A percentile compares a stretch with the other conserved stretches of the same genome.
Conservation (phyloP, 92 coral and sea anemone genomes). For the Actinostola sp. region DNA sequence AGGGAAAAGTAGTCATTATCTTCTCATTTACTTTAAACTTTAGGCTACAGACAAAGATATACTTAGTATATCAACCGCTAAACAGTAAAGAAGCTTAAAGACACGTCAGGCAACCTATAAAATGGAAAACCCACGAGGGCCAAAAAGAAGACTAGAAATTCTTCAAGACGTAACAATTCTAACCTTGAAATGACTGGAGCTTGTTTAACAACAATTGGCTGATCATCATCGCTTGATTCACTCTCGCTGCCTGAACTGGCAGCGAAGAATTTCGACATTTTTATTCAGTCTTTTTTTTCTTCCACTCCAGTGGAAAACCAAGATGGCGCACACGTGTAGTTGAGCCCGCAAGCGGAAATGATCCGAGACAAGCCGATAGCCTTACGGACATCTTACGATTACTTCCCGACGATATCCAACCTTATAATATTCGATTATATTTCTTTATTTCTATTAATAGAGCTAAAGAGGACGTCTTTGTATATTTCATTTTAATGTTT, state of each 20-base stretch:
- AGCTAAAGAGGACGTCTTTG: no score
- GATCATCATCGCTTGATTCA: constrained; percentile 82
- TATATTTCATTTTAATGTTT: no score
- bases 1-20: not conserved
- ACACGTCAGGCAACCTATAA: constrained; percentile 27
- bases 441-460: no score
- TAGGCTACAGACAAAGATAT: not conserved
- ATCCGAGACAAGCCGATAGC: not conserved
- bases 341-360: constrained; percentile 4
- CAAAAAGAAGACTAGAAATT: not conserved
- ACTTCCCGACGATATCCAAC: no score
- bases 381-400: no score
- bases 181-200: constrained; percentile 84
- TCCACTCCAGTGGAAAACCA: constrained; percentile 45
- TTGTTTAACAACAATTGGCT: constrained; percentile 75
- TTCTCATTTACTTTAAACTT: not conserved
- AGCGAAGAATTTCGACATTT: constrained; percentile 91
- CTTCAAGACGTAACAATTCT: not conserved
- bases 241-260: constrained; percentile 95
- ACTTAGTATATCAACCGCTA: no score
- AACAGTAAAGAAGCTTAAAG: not conserved
- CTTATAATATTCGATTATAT: no score
- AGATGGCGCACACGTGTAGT: constrained; percentile 90
- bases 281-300: constrained; percentile 11
- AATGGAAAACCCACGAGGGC: constrained; percentile 20